A percentile compares a stretch with the other conserved stretches of the same genome.
Evolutionary conservation across 2,888 invertebrate genomes (phyloP).

Genomic region (Dicycla oo): DNA sequence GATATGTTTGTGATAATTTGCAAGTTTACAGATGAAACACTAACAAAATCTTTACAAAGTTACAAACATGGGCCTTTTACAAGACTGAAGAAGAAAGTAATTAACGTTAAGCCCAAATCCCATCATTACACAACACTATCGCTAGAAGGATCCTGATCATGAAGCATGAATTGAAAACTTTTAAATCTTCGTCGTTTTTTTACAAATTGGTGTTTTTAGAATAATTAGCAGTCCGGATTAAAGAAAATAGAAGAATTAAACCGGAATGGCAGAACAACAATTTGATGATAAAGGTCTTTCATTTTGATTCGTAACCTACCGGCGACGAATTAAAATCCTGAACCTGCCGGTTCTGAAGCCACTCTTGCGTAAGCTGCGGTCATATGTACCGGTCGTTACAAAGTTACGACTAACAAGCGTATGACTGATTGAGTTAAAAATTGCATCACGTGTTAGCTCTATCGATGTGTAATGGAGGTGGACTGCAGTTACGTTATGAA

Average conservation of each 20-base stretch:
- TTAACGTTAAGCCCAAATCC: no score
- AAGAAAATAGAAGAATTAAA: slow-evolving; percentile 38
- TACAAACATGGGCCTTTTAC: no score
- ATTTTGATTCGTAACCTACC: slow-evolving; percentile 6
- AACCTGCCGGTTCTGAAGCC: slow-evolving; percentile 8
- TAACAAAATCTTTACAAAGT: no score
- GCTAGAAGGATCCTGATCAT: not conserved
- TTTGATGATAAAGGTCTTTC: not conserved
- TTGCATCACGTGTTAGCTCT: slow-evolving; percentile 37
- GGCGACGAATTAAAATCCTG: no score
- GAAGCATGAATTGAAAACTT: not conserved
- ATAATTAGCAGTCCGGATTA: no score
- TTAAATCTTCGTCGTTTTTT: no score
- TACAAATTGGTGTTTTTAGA: no score
- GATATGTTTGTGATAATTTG: no score
- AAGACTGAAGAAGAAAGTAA: not conserved
- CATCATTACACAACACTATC: no score
- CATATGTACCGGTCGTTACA: slow-evolving; percentile 10
- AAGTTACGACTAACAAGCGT: slow-evolving; percentile 28
- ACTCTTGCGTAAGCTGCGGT: slow-evolving; percentile 39
- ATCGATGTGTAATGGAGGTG: slow-evolving; percentile 21
- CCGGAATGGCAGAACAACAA: slow-evolving; percentile 13
- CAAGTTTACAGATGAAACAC: no score
- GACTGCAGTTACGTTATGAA: slow-evolving; percentile 3
- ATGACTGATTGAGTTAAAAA: slow-evolving; percentile 42